Base-by-base conservation (phyloP, 2,888 invertebrate species). In the Heliconius cydno region DNA sequence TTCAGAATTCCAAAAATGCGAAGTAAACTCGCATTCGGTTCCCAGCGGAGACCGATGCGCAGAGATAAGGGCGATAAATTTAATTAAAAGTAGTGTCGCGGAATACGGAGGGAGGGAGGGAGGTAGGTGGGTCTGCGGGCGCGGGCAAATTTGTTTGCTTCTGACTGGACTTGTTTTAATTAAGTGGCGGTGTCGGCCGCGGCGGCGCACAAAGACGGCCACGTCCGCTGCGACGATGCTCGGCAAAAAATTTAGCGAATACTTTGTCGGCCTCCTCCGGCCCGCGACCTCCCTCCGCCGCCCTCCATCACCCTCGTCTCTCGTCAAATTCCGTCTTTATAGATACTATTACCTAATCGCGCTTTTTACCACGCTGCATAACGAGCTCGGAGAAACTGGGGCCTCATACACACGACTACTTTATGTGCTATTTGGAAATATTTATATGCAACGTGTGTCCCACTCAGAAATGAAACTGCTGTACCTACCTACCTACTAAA, bases 61-160 rank as follows among this genome's bases (percentile, higher is more conserved):
- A 88, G 86, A 89, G 94, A 94, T 94, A 92, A 92, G 88, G 86
- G 85, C 91, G 92, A 94, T 94, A 93, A 93, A 94, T 94, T 93
- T 93, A 94, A 94, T 94, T 91, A 94, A 93, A 92, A 86, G 83
- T 83, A 83, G 82, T 84, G 89, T 91, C 89, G 88, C 87, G 81
- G 84, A 87, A 86, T 85, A 81, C 15, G 46, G 46, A 46, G 46
- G 4, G 15, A 34, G 1, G 46, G 46, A 15, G 46, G 15, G 46
- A 15, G 81, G 84, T 86, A 86, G 85, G 81, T 79, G 83, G 82
- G 82, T 41, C 81, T 79, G 77, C 85, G 83, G 85, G 70, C 81
- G 83, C 60, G 60, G 79, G 91, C 91, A 91, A 92, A 93, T 93
- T 92, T 90, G 94, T 92, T 92, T 87, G 89, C 87, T 87, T 86